Base-by-base conservation (phyloP, 2,888 invertebrate genomes). In the Cephus runcator region DNA sequence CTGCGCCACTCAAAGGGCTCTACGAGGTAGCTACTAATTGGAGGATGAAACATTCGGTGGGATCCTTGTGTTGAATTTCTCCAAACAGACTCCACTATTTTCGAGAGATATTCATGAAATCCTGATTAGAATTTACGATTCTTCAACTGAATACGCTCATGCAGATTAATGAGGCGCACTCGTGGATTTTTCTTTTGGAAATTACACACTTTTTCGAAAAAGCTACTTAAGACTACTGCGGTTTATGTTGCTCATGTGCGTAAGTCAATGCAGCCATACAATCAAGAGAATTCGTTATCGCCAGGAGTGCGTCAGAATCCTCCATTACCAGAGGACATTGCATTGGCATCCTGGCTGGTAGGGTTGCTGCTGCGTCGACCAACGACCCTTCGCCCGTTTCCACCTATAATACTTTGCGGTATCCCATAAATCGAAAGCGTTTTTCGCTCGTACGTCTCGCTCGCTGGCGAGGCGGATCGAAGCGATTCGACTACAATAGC, bases 381-480 rank as follows among this genome's bases (percentile, higher is more conserved):
- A 9, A 23, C 56, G 56, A 23, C 23, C 56, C 56, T 56, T 56
- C 9, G 56, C 56, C 56, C 56, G 15, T 9, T 9, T 69, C 76
- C 73, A 69, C 76, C 69, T n/a, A n/a, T 34, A 31, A 34, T 76
- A 80, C 78, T 79, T 73, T 73, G 79, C 75, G 80, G 80, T 83
- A 83, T 83, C 83, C 82, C 85, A 81, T 85, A 84, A 85, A 84
- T 84, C 79, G 79, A 80, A 80, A 78, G 79, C 80, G 81, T 79
- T 85, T 76, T 75, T 80, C 80, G 82, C 40, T 40, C 81, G 77
- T 73, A 77, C 79, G 80, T 75, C 79, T 81, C 74, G 76, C 79
- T 75, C 74, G 76, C 79, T 75, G 69, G 40, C 73, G 69, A 78
- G 31, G 75, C 76, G 77, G 73, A 74, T 81, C 79, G 69, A 56